Evolutionary conservation across 2,113 vertebrate species (phyloP).

Genomic region (Ivindomyrus marchei): DNA sequence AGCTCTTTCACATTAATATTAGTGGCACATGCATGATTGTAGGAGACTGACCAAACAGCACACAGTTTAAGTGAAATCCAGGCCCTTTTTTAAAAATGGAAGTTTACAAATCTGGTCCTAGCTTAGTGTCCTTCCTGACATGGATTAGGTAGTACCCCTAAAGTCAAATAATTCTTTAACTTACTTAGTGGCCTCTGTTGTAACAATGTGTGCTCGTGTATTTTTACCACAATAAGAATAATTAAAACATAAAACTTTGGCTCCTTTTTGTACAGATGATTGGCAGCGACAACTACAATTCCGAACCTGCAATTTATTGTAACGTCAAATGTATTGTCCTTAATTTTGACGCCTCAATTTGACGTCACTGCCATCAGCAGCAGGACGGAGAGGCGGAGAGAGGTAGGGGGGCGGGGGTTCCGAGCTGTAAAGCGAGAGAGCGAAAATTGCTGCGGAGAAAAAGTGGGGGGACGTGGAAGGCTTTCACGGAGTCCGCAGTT

Average conservation of each 20-base stretch:
- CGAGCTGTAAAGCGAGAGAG: conserved; percentile 16
- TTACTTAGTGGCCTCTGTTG: not conserved
- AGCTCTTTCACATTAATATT: too few species aligned
- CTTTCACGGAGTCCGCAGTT: conserved; percentile 35
- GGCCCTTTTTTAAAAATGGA: not conserved
- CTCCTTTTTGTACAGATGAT: too few species aligned
- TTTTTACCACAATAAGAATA: not conserved
- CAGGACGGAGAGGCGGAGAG: conserved; percentile 34
- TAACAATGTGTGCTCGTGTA: not conserved
- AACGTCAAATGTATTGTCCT: conserved; percentile 23
- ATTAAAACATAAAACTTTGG: not conserved
- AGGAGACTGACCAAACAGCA: too few species aligned
- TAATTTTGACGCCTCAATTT: conserved; percentile 39
- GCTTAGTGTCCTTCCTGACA: not conserved
- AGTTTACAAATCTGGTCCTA: not conserved
- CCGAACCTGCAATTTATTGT: conserved; percentile 19
- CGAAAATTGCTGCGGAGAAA: conserved; percentile 33
- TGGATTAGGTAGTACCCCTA: not conserved
- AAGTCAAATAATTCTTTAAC: not conserved
- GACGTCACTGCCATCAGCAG: conserved; percentile 50
- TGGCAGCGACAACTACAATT: conserved; percentile 40
- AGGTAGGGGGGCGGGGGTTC: conserved; percentile 30
- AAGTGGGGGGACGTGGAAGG: conserved; percentile 40
- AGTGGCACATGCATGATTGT: too few species aligned
- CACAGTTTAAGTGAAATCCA: not conserved